Evolutionary conservation across 2,113 vertebrate species (phyloP).

Genomic region (Canis aureus): DNA sequence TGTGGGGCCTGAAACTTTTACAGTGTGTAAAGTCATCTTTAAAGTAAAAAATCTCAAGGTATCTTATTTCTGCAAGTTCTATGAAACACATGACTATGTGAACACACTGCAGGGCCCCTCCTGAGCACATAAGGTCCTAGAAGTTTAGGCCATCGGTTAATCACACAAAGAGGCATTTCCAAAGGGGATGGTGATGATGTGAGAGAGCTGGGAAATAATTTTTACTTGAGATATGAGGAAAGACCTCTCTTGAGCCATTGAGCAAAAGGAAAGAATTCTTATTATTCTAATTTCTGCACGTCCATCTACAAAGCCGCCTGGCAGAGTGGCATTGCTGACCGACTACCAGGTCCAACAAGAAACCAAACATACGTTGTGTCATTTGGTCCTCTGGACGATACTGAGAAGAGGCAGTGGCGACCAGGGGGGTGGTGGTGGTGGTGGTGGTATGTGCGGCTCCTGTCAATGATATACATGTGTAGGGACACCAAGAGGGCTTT

Average conservation of each 20-base stretch:
- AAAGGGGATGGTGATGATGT: fast-evolving
- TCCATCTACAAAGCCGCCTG: background rate
- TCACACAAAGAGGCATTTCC: background rate
- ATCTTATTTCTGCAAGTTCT: background rate
- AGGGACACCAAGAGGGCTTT: too few relatives aligned
- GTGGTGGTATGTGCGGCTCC: too few relatives aligned
- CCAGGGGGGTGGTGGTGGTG: too few relatives aligned
- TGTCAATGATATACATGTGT: too few relatives aligned
- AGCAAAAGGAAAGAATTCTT: background rate
- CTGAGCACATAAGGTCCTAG: fast-evolving
- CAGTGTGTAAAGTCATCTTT: background rate
- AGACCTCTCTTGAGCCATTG: background rate
- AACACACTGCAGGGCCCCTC: background rate
- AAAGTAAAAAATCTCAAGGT: background rate
- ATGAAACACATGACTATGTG: background rate
- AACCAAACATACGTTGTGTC: background rate
- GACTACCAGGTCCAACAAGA: background rate
- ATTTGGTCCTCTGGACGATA: background rate
- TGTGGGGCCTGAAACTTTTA: background rate
- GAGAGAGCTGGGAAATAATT: background rate
- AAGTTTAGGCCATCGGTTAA: background rate
- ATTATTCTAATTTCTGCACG: background rate
- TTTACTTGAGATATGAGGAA: background rate
- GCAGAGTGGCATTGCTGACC: background rate
- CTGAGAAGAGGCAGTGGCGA: background rate